Conservation (phyloP, 2,888 invertebrate species). For the Tridacna crocea region DNA sequence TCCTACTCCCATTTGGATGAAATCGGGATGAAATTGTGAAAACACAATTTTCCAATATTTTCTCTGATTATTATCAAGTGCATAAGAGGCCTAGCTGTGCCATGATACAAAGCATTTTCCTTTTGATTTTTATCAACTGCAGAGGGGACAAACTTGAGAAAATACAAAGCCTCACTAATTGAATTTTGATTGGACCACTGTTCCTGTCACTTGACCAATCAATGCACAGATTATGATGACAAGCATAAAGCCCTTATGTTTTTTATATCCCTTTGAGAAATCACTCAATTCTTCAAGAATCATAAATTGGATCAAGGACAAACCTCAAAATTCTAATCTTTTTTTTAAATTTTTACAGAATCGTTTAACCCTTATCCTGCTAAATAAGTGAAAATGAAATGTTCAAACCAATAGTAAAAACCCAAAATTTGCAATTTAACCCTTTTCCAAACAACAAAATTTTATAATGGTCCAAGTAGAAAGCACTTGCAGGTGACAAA, state of each 20-base stretch:
- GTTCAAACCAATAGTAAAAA: too few species aligned
- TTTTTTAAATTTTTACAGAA: too few species aligned
- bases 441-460: too few species aligned
- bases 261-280: background rate
- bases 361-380: too few species aligned
- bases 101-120: conserved; percentile 38
- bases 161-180: conserved; percentile 60
- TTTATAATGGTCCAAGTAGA: too few species aligned
- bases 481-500: too few species aligned
- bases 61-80: conserved; percentile 46
- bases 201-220: conserved; percentile 59
- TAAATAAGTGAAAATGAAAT: too few species aligned
- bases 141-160: conserved; percentile 47
- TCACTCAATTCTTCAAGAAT: too few species aligned
- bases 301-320: too few species aligned
- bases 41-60: conserved; percentile 63
- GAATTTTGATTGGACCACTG: conserved; percentile 66
- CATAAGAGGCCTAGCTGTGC: conserved; percentile 34
- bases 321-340: too few species aligned
- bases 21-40: conserved; percentile 63
- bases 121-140: conserved; percentile 60
- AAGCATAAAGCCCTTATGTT: conserved; percentile 39
- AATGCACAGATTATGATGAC: conserved; percentile 49
- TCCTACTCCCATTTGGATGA: conserved; percentile 38
- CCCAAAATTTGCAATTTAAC: too few species aligned